Evolutionary conservation across 1,140 invertebrate genomes (phyloP), one percentile per base, ranked within the genome.

Genomic region (Papilio polytes): DNA sequence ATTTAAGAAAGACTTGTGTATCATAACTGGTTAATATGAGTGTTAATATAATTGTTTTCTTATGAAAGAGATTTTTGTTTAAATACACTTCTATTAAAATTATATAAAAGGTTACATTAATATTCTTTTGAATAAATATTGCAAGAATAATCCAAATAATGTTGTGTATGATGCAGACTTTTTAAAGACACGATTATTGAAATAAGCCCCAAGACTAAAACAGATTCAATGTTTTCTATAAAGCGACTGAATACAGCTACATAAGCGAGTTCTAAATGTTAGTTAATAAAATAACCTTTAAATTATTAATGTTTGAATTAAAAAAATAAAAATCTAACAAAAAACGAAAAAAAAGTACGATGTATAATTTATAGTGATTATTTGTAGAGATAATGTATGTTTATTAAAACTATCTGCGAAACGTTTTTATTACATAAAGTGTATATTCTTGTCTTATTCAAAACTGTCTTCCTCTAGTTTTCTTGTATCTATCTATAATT

Each of bases 221-320:
- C 13, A 41, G 15, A 59, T 31, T 78, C 63, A 78, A 66, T 36
- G 44, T 56, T 63, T 78, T 46, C 18, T 56, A 66, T 66, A 78
- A 78, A 66, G 53, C 44, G 77, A 78, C 77, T 78, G 77, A 78
- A 22, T 78, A 78, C 77, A 41, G 59, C 53, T 78, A 78, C 77
- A 63, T 78, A 63, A 78, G 77, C 56, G 10, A 78, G 18, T 78
- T 78, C 77, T 78, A 78, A 63, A 41, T 78, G 77, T 78, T 78
- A 78, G 77, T 78, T 63, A 66, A 78, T 63, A 78, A 78, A 78
- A 63, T 78, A 78, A 78, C 77, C 46, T n/a, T 51, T 48, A 78
- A 44, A 66, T 63, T 41, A 66, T 78, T 63, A 78, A 78, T 63
- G 56, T 78, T 63, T 78, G 41, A 63, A 78, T 63, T 51, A 78